Evolutionary conservation across 1,140 invertebrate genomes (phyloP).

Genomic region (Coptotermes formosanus): DNA sequence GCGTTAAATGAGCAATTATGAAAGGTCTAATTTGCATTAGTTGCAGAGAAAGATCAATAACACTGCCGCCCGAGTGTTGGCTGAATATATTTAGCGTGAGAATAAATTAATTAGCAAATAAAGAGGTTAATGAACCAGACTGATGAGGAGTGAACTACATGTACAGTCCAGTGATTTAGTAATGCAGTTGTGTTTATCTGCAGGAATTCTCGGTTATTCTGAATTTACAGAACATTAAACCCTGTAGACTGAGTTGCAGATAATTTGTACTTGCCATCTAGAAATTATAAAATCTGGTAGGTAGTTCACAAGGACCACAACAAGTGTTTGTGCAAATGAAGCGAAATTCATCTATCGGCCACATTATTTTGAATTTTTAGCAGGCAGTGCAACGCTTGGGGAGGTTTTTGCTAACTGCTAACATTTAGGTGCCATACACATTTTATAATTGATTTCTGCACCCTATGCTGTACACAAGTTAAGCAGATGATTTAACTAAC

Average conservation of each 20-base stretch:
- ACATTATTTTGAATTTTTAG: no score
- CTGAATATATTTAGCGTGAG: not conserved
- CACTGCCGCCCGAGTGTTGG: not conserved
- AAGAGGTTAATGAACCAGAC: not conserved
- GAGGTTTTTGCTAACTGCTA: no score
- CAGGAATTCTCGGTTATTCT: not conserved
- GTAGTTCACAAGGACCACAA: no score
- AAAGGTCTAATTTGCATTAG: conserved; percentile 3
- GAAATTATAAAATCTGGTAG: no score
- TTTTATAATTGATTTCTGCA: no score
- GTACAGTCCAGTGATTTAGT: not conserved
- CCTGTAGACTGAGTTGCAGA: not conserved
- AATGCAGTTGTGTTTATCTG: not conserved
- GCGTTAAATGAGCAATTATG: not conserved
- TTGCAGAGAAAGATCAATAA: not conserved
- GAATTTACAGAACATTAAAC: not conserved
- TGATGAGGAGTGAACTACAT: no score
- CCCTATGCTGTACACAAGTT: no score
- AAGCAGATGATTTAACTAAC: no score
- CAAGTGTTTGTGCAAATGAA: no score
- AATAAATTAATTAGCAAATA: not conserved
- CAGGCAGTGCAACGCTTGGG: no score
- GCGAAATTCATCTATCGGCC: no score
- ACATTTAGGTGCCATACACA: no score
- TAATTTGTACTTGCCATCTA: not conserved